Conservation (phyloP, 2,797 vertebrate genomes). For the Hippopotamyrus pictus region DNA sequence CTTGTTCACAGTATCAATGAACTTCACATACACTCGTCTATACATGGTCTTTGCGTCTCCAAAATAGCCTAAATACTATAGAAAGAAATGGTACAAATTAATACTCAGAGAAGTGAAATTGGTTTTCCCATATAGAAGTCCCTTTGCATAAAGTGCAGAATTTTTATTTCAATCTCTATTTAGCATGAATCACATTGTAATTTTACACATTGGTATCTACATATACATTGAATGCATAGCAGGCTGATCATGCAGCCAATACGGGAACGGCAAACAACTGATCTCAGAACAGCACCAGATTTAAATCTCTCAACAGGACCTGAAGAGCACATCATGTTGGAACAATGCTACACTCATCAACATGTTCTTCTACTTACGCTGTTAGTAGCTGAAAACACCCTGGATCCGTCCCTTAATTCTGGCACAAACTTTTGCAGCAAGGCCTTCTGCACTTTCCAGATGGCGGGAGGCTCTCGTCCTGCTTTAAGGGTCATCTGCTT, state of each 20-base stretch:
- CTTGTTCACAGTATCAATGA: conserved; percentile 96
- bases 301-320: background rate
- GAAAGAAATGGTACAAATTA: conserved; percentile 15
- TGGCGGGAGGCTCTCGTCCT: conserved; percentile 90
- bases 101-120: background rate
- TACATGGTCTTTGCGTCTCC: conserved; percentile 95
- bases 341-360: background rate
- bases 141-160: background rate
- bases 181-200: background rate
- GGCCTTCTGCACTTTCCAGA: conserved; percentile 99
- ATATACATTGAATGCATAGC: background rate
- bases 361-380: conserved; percentile 71
- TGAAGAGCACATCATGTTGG: background rate
- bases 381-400: conserved; percentile 95
- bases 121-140: background rate
- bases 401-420: conserved; percentile 85
- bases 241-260: background rate
- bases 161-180: background rate
- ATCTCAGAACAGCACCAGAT: background rate
- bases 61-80: conserved; percentile 95
- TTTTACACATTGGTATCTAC: background rate
- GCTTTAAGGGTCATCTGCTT: conserved; percentile 76
- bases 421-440: conserved; percentile 97
- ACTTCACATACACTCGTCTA: conserved; percentile 92
- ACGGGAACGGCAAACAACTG: background rate